A percentile compares a stretch with the other conserved stretches of the same genome.
These are phyloP conservation scores for Stenoptilia bipunctidactyla DNA, from an alignment of 2,888 invertebrate species.

Conservation along the genomic window DNA sequence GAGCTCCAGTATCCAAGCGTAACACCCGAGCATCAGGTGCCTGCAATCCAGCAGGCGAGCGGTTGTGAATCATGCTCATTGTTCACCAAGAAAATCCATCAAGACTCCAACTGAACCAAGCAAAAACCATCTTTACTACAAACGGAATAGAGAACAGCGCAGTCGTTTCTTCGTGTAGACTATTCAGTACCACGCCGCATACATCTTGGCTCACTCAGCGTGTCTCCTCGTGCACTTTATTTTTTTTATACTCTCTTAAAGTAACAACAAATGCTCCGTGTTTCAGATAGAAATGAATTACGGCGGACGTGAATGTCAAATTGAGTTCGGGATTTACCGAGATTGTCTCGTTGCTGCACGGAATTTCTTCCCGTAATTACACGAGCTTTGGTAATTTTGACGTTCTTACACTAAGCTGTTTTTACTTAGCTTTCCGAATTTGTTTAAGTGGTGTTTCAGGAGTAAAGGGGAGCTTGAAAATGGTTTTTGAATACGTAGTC, in stretches of 20 bases:
- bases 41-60: slow-evolving; percentile 31
- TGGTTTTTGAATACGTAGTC: too few species aligned
- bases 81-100: slow-evolving; percentile 9
- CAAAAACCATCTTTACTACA: background rate
- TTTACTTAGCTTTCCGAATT: too few species aligned
- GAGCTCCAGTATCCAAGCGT: slow-evolving; percentile 3
- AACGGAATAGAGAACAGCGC: background rate
- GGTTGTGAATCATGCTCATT: slow-evolving; percentile 55
- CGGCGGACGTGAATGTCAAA: background rate
- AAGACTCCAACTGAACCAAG: background rate
- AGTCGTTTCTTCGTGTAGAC: too few species aligned
- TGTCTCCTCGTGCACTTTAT: slow-evolving; percentile 37
- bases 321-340: background rate
- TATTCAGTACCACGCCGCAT: slow-evolving; percentile 35
- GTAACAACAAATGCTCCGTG: background rate
- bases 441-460: too few species aligned
- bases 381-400: too few species aligned
- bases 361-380: too few species aligned
- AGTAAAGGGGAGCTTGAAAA: too few species aligned
- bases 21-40: slow-evolving; percentile 40
- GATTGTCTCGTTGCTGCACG: background rate
- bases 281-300: background rate
- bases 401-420: too few species aligned
- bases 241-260: slow-evolving; percentile 1
- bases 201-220: slow-evolving; percentile 48